Conservation (phyloP, 2,113 vertebrate species). For the Paracanthobrama guichenoti region DNA sequence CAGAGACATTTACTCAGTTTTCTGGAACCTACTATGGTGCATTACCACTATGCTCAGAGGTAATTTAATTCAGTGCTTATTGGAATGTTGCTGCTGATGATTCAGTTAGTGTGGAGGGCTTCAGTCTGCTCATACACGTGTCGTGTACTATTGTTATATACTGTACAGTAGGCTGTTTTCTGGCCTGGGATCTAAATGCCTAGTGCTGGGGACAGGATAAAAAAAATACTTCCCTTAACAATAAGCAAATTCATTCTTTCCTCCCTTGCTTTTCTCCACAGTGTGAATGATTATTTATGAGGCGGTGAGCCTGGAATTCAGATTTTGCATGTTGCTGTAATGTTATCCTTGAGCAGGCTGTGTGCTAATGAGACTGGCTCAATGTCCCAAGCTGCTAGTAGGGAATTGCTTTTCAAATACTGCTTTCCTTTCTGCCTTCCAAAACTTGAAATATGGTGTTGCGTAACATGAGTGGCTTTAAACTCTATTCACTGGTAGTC, state of each 20-base stretch:
- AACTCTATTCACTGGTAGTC: constrained; percentile 1
- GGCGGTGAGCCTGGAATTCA: background rate
- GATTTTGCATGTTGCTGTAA: constrained; percentile 36
- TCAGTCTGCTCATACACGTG: background rate
- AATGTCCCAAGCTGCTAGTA: constrained; percentile 15
- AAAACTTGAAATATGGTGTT: background rate
- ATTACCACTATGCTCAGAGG: constrained; percentile 4
- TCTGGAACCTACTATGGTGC: background rate
- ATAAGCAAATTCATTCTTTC: constrained; percentile 34
- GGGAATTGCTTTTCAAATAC: constrained; percentile 42
- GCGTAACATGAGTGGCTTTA: background rate
- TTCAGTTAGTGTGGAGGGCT: background rate
- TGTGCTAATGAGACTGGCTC: constrained; percentile 42
- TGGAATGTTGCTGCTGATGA: constrained; percentile 36
- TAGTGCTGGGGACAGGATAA: background rate
- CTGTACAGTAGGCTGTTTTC: background rate
- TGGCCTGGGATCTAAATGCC: background rate
- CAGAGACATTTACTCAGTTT: background rate
- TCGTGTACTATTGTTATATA: background rate
- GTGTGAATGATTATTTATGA: constrained; percentile 34
- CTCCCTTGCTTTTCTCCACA: background rate
- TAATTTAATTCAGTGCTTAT: constrained; percentile 33
- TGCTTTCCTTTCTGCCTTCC: background rate
- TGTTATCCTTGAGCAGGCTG: constrained; percentile 15
- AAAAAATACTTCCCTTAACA: background rate